Evolutionary conservation across 30 jellyfish, hydroid and myxozoan species (phyloP), one percentile per base, ranked within the genome.

Genomic region (Aurelia sp.): DNA sequence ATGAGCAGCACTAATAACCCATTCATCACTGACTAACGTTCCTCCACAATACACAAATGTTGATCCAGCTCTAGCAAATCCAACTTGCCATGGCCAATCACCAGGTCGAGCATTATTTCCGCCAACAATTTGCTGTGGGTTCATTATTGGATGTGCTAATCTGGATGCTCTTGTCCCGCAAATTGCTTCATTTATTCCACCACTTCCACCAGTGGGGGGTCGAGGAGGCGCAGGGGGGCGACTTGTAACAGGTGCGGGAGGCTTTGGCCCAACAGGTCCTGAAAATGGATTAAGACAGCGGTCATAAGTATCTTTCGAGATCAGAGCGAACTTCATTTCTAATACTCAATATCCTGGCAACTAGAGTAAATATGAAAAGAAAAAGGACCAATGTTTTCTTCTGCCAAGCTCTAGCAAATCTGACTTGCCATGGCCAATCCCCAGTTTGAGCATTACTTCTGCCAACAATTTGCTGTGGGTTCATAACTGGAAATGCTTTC

Each of bases 31-130:
- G 61, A 82, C 52, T 13, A 82, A 73, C 19, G 92, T 71, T 58
- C 92, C 92, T 69, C 92, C 92, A 82, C 92, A 82, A 33, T 55
- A 82, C 13, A 82, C 48, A 40, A 70, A 71, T 7, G 73, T 82
- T 35, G 92, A 82, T 18, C 92, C 86, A 40, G 6, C 21, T 5
- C 73, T 53, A 20, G 92, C 79, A 47, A 82, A 53, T 23, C 92
- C 92, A 44, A 82, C 92, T 61, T 82, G 92, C 92, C 92, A 82
- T 13, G 92, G 92, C 92, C 92, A 82, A 31, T 82, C 92, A 1
- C 92, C 92, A 11, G 86, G 92, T 44, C 55, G 79, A 19, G 82
- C 92, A 12, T 27, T n/a, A 10, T 30, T 57, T 57, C 92, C 92
- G 3, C 92, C 92, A n/a, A 82, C 92, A 44, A 82, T 82, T 19